Conservation (phyloP, 1,140 invertebrate genomes). For the Sinonovacula constricta region DNA sequence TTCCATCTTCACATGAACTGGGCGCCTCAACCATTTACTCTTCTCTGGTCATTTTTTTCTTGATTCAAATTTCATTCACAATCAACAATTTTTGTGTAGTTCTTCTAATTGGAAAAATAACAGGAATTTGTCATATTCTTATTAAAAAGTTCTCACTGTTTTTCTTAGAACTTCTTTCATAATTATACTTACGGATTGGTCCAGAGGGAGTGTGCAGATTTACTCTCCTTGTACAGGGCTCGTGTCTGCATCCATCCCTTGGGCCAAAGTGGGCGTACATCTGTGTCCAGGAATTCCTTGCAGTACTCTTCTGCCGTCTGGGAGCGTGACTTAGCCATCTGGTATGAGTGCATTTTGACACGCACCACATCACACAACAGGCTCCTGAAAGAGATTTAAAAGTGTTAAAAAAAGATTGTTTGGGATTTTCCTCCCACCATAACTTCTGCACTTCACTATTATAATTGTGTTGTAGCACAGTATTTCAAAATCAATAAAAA, state of each 20-base stretch:
- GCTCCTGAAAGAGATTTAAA: conserved; percentile 77
- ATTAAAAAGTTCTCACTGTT: neutral
- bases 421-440: no score
- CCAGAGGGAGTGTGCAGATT: conserved; percentile 66
- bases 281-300: conserved; percentile 79
- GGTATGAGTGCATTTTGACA: conserved; percentile 80
- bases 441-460: no score
- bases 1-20: no score
- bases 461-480: no score
- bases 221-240: conserved; percentile 75
- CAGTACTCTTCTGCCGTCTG: conserved; percentile 82
- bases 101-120: no score
- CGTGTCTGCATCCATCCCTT: conserved; percentile 81
- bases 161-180: no score
- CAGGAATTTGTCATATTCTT: neutral
- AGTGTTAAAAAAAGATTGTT: no score
- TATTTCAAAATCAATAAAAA: no score
- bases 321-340: conserved; percentile 79
- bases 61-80: no score
- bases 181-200: conserved; percentile 62
- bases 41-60: no score
- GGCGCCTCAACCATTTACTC: no score
- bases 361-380: conserved; percentile 79
- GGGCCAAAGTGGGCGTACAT: conserved; percentile 82
- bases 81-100: no score